Base-by-base conservation (phyloP, 2,113 vertebrate genomes). In the Butorides virescens region DNA sequence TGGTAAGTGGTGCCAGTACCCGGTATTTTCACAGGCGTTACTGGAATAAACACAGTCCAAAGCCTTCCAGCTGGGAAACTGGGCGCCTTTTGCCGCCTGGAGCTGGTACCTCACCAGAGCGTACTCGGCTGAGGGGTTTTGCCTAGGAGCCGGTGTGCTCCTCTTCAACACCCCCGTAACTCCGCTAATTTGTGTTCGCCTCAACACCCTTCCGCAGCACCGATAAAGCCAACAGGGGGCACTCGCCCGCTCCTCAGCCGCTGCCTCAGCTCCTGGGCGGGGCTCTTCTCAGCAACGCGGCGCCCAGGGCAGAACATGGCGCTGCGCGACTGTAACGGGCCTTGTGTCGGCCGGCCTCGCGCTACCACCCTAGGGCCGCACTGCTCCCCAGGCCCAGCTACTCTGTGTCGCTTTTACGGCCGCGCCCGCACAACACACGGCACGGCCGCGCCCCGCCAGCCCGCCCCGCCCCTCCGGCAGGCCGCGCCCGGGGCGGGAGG, bases 271-370 rank as follows among this genome's bases (percentile, higher is more conserved):
- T 30, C 30, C 11, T 1, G 3, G 25, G 20, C 5, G 12, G 36
- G 21, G 8, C 46, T 19, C 13, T 11, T 6, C 23, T 0, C 3
- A 46, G 17, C 5, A 13, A 9, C 23, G 12, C 7, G 1, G 7
- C 25, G 1, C 4, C 10, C 22, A 18, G 13, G 21, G 8, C 27
- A 1, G 47, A 20, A 25, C 26, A 8, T 1, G 46, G 13, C 3
- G 5, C 85, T 10, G 21, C 20, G 0, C 5, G 3, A 4, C 30
- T 2, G 0, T 6, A 13, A 7, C 1, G 2, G 4, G 2, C 19
- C 16, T 7, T 5, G 3, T 2, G 7, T 12, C 59, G 23, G 59
- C n/a, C 25, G 16, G 15, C 2, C 25, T 23, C 21, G 5, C 2
- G 14, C 18, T 4, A 14, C 47, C 13, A 0, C 15, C 26, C 49